A percentile compares a stretch with the other conserved stretches of the same genome.
Conservation (phyloP, 2,888 invertebrate genomes). For the Phortica okadai region DNA sequence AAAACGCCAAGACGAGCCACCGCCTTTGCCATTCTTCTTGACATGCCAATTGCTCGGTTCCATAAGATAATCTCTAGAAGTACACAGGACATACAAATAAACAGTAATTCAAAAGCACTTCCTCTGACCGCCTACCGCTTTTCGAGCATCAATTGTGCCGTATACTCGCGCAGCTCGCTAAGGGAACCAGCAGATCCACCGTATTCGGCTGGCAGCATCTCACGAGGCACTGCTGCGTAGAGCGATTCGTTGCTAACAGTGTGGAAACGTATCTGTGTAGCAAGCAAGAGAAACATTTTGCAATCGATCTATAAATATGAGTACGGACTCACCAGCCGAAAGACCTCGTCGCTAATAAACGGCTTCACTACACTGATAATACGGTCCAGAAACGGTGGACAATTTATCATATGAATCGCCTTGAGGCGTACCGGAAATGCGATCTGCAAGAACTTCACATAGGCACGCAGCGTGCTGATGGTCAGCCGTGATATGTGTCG, state of each 20-base stretch:
- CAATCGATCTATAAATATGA: not conserved
- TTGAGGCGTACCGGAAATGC: conserved; percentile 71
- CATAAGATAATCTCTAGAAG: conserved; percentile 79
- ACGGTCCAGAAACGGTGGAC: conserved; percentile 81
- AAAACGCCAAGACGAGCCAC: conserved; percentile 54
- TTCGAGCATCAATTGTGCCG: conserved; percentile 79
- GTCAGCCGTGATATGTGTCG: conserved; percentile 80
- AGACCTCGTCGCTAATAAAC: conserved; percentile 81
- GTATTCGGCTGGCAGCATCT: conserved; percentile 68
- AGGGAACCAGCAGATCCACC: conserved; percentile 67
- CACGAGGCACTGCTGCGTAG: conserved; percentile 79
- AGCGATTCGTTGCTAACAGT: conserved; percentile 81
- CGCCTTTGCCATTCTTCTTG: conserved; percentile 69
- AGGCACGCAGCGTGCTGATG: conserved; percentile 66
- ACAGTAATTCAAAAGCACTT: conserved; percentile 43
- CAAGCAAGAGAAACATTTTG: not conserved
- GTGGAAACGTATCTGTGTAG: conserved; percentile 81
- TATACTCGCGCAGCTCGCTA: conserved; percentile 79
- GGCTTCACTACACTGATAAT: conserved; percentile 80
- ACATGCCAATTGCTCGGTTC: conserved; percentile 81
- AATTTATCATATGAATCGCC: conserved; percentile 80
- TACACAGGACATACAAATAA: not conserved
- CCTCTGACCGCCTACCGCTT: conserved; percentile 77
- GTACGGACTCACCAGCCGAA: conserved; percentile 78
- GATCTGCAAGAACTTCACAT: conserved; percentile 68